Conservation (phyloP, 2,113 vertebrate genomes). For the Myanophis thanlyinensis region DNA sequence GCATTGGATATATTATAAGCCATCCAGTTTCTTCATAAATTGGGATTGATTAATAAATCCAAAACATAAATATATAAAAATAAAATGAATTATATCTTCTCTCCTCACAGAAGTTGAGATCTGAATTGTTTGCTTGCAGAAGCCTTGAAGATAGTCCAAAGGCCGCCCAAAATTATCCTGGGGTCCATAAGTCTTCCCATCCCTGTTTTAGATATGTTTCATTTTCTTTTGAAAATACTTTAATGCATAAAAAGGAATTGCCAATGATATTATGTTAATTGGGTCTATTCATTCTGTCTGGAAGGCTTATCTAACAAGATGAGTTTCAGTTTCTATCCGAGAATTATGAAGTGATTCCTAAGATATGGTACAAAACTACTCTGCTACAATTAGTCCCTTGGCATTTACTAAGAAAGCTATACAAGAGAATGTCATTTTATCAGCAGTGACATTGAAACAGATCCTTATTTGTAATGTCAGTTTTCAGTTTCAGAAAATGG, state of each 20-base stretch:
- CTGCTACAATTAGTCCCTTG: neutral
- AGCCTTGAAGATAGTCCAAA: neutral
- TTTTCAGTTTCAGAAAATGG: neutral
- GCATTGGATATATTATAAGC: neutral
- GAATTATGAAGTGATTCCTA: neutral
- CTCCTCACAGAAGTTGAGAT: neutral
- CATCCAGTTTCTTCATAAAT: neutral
- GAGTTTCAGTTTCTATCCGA: neutral
- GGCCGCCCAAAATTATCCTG: neutral
- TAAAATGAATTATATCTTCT: neutral
- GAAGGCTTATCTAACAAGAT: slow-evolving; percentile 16
- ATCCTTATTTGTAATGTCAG: slow-evolving; percentile 17
- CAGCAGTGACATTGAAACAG: neutral
- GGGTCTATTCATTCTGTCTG: neutral
- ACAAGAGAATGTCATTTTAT: neutral
- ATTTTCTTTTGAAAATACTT: neutral
- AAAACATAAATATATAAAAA: neutral
- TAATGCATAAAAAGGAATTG: neutral
- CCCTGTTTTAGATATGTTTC: neutral
- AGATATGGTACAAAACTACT: neutral
- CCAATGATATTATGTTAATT: neutral
- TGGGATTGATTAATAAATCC: neutral
- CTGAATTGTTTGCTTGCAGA: neutral
- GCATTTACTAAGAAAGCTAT: slow-evolving; percentile 2
- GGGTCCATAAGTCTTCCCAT: neutral